Evolutionary conservation across 2,888 invertebrate genomes (phyloP).

Genomic region (Synergus laeviventris): DNA sequence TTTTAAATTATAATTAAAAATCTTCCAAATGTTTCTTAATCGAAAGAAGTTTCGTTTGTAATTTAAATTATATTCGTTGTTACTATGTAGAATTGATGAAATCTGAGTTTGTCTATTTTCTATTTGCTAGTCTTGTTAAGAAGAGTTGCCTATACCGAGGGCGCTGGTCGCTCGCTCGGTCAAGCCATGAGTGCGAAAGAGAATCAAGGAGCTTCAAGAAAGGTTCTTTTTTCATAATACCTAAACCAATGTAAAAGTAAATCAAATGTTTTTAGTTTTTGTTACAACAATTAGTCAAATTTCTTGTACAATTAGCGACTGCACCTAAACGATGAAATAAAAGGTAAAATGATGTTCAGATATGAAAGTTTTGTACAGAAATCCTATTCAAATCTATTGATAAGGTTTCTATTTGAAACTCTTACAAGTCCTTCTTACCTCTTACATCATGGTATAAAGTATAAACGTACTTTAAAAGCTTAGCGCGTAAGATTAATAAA

Average conservation of each 20-base stretch:
- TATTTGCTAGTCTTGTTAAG: slow-evolving; percentile 16
- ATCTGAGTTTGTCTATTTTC: slow-evolving; percentile 9
- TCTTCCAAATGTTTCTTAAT: not conserved
- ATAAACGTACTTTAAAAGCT: not conserved
- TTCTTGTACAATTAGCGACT: not conserved
- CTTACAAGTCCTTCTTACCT: not conserved
- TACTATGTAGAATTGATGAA: not conserved
- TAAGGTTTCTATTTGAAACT: no score
- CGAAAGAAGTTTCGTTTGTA: no score
- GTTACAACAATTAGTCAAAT: not conserved
- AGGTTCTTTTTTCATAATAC: not conserved
- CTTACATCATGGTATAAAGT: not conserved
- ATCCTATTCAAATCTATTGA: no score
- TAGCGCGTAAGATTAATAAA: not conserved
- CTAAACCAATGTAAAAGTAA: slow-evolving; percentile 20
- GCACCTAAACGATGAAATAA: not conserved
- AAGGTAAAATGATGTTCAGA: not conserved
- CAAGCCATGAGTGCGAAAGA: slow-evolving; percentile 33
- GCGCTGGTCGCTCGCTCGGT: slow-evolving; percentile 51
- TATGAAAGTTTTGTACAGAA: no score
- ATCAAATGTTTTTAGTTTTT: not conserved
- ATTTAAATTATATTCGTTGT: not conserved
- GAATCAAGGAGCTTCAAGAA: slow-evolving; percentile 5
- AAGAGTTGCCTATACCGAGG: slow-evolving; percentile 43
- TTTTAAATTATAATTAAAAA: not conserved